These are phyloP conservation scores for Allobates femoralis DNA, from an alignment of 2,797 vertebrate genomes.

Conservation along the genomic window DNA sequence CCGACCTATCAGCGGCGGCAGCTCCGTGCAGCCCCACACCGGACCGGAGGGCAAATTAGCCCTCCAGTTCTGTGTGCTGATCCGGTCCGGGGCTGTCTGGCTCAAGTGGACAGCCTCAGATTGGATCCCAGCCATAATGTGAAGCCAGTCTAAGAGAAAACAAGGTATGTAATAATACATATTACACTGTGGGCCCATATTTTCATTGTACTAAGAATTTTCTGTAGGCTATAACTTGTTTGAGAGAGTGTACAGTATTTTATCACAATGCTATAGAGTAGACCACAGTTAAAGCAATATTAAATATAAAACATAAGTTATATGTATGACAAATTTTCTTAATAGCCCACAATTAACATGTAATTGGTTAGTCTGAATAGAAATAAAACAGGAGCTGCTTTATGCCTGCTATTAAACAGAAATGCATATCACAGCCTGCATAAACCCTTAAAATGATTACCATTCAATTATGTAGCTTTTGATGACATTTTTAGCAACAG, in stretches of 20 bases:
- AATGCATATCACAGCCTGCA: constrained; percentile 23
- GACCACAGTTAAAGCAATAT: constrained; percentile 3
- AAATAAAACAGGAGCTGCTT: constrained; percentile 30
- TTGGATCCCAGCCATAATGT: too few species aligned
- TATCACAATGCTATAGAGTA: background rate
- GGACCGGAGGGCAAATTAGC: too few species aligned
- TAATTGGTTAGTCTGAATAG: constrained; percentile 34
- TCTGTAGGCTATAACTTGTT: background rate
- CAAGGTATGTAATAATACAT: too few species aligned
- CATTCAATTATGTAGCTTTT: constrained; percentile 37
- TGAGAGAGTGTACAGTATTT: background rate
- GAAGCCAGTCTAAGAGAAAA: too few species aligned
- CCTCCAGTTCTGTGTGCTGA: too few species aligned
- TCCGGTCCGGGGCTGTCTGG: too few species aligned
- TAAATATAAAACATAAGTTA: constrained; percentile 25
- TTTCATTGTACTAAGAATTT: background rate
- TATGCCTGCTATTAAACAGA: constrained; percentile 28
- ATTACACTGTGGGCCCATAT: background rate
- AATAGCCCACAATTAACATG: constrained; percentile 25
- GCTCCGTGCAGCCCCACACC: too few species aligned
- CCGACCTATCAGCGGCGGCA: too few species aligned
- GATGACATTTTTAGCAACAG: background rate
- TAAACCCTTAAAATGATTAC: constrained; percentile 28
- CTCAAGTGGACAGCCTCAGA: too few species aligned
- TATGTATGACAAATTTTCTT: constrained; percentile 17